Evolutionary conservation across 2,888 invertebrate species (phyloP).

Genomic region (Pseudeuparius sepicola): DNA sequence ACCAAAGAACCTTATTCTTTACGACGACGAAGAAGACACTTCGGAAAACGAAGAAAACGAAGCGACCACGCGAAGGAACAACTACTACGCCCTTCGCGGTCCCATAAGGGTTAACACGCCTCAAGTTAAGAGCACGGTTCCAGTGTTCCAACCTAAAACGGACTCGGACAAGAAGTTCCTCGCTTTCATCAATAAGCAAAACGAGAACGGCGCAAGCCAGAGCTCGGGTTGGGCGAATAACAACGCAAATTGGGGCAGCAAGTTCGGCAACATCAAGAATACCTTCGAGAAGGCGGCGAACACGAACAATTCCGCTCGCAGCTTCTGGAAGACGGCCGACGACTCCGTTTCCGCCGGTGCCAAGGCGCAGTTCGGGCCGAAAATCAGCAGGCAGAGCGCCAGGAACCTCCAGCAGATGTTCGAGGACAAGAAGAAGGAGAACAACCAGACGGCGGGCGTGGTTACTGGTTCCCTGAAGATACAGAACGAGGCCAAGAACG

Average conservation of each 20-base stretch:
- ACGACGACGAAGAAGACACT: slow-evolving; percentile 41
- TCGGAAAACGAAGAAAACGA: slow-evolving; percentile 33
- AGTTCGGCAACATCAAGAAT: slow-evolving; percentile 76
- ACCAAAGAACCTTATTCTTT: slow-evolving; percentile 53
- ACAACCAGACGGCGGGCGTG: slow-evolving; percentile 18
- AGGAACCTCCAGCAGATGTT: slow-evolving; percentile 36
- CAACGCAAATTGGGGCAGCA: slow-evolving; percentile 60
- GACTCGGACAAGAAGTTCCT: slow-evolving; percentile 78
- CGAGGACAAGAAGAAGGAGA: slow-evolving; percentile 35
- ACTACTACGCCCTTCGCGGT: slow-evolving; percentile 44
- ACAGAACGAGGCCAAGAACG: slow-evolving; percentile 33
- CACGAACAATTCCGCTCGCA: slow-evolving; percentile 45
- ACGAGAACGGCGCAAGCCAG: slow-evolving; percentile 37
- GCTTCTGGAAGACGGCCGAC: slow-evolving; percentile 55
- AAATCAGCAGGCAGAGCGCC: slow-evolving; percentile 35
- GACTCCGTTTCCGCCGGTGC: slow-evolving; percentile 35
- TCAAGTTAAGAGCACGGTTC: slow-evolving; percentile 37
- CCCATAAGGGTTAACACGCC: slow-evolving; percentile 47
- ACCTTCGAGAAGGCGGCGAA: slow-evolving; percentile 56
- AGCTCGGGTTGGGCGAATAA: slow-evolving; percentile 30
- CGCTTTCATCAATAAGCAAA: slow-evolving; percentile 70
- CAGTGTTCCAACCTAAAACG: slow-evolving; percentile 68
- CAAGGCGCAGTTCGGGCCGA: slow-evolving; percentile 34
- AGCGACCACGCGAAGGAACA: slow-evolving; percentile 32
- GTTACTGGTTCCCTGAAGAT: slow-evolving; percentile 20